Base-by-base conservation (phyloP, 2,888 invertebrate genomes). In the Diarsia brunnea region DNA sequence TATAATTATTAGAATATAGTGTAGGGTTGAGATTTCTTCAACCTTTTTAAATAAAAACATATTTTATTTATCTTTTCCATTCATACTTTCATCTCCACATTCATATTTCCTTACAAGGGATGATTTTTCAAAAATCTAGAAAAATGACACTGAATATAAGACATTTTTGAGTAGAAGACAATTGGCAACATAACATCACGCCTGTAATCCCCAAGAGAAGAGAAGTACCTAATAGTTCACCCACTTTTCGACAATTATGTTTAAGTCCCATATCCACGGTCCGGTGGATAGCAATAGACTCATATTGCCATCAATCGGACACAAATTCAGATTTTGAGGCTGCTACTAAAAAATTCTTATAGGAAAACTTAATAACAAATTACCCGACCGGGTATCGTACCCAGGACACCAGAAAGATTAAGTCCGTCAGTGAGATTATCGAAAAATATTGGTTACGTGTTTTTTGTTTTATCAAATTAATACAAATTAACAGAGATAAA, bases 21-120 rank as follows among this genome's bases (percentile, higher is more conserved):
- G 31, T n/a, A 75, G 58, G 79, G 75, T 45, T 81, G 81, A 73
- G 16, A 43, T 60, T 47, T 43, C 16, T 21, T 53, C 11, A 63
- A 7, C 12, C 0, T 21, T 21, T 21, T 38, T 38, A 38, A 38
- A 5, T 38, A 38, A 38, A 31, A 31, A n/a, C n/a, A n/a, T n/a
- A n/a, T n/a, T n/a, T n/a, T n/a, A n/a, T n/a, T n/a, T n/a, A n/a
- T n/a, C n/a, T n/a, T n/a, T 60, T 38, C 5, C 31, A 61, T 38
- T 0, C 11, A 31, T 21, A 60, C 31, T 31, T 21, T 31, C 19
- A 31, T 19, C 4, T 19, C 21, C 19, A 31, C 19, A 31, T 60
- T 31, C 31, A 31, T 19, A 4, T 60, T 38, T 38, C 5, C 5
- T 5, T 7, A 21, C 0, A 19, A 12, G 27, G 16, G 8, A 61